Evolutionary conservation across 2,113 vertebrate genomes (phyloP).

Genomic region (Calidris pugnax): DNA sequence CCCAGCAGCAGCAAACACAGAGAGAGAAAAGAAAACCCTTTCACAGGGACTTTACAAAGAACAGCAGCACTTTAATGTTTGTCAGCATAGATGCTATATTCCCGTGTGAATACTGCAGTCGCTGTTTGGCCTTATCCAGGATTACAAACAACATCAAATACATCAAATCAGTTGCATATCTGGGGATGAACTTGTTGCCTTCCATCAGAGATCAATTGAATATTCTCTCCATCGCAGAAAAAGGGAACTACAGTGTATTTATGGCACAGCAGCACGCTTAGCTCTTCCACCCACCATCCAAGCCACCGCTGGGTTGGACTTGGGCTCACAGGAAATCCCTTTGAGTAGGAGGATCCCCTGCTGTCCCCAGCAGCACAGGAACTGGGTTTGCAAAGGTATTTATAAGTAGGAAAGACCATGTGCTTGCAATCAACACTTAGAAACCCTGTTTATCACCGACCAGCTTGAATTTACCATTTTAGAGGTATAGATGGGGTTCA

Average conservation of each 20-base stretch:
- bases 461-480: not conserved
- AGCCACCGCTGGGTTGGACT: accelerated
- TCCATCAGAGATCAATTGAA: not conserved
- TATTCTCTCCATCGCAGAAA: not conserved
- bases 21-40: not conserved
- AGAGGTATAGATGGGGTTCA: not conserved
- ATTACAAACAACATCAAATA: not conserved
- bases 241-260: not conserved
- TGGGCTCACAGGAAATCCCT: not conserved
- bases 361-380: not conserved
- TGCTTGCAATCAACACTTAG: not conserved
- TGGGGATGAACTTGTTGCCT: not conserved
- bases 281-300: not conserved
- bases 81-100: not conserved
- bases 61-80: not conserved
- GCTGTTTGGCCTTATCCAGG: not conserved
- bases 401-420: not conserved
- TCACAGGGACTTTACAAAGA: not conserved
- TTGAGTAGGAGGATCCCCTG: too few relatives aligned
- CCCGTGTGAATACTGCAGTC: not conserved
- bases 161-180: not conserved
- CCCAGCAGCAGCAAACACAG: not conserved
- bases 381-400: not conserved
- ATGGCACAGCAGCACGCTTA: not conserved
- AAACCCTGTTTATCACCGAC: not conserved